A percentile compares a stretch with the other conserved stretches of the same genome.
phyloP scores from a whole-genome alignment of 2,113 vertebrate species.

The Pao palembangensis region DNA sequence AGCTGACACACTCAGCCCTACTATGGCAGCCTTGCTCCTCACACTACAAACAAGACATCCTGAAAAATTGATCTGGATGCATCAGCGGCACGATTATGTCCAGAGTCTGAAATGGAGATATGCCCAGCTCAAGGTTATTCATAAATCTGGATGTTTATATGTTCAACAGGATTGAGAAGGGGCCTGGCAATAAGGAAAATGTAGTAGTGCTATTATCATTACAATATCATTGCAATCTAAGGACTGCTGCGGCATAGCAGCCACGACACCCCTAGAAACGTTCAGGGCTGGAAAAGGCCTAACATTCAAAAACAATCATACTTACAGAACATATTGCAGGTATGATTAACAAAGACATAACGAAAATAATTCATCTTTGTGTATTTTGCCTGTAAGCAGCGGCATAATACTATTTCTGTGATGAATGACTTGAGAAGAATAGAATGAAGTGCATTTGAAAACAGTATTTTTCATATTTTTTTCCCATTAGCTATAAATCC shows the following conservation, averaged over 20 bases:
- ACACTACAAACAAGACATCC: slow-evolving; percentile 68
- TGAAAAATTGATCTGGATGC: slow-evolving; percentile 67
- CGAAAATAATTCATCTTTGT: slow-evolving; percentile 39
- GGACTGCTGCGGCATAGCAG: slow-evolving; percentile 15
- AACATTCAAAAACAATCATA: slow-evolving; percentile 13
- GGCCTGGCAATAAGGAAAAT: slow-evolving; percentile 10
- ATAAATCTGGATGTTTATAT: slow-evolving; percentile 47
- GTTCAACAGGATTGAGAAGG: slow-evolving; percentile 30
- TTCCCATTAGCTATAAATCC: background rate
- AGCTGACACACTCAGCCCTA: background rate
- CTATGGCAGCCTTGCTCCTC: slow-evolving; percentile 21
- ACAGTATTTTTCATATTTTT: slow-evolving; percentile 5
- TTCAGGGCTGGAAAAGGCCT: slow-evolving; percentile 22
- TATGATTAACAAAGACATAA: slow-evolving; percentile 37
- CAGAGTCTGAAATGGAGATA: slow-evolving; percentile 47
- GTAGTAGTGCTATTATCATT: slow-evolving; percentile 19
- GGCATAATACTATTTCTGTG: slow-evolving; percentile 32
- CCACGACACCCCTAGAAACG: slow-evolving; percentile 34
- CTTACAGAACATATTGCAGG: slow-evolving; percentile 1
- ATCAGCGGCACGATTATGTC: slow-evolving; percentile 59
- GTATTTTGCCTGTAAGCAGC: slow-evolving; percentile 37
- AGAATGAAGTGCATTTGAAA: slow-evolving; percentile 3
- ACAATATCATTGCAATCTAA: slow-evolving; percentile 20
- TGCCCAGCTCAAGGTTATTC: slow-evolving; percentile 58
- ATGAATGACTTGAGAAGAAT: slow-evolving; percentile 29